Evolutionary conservation across 2,113 vertebrate species (phyloP).

Genomic region (Chlorodrepanis virens): DNA sequence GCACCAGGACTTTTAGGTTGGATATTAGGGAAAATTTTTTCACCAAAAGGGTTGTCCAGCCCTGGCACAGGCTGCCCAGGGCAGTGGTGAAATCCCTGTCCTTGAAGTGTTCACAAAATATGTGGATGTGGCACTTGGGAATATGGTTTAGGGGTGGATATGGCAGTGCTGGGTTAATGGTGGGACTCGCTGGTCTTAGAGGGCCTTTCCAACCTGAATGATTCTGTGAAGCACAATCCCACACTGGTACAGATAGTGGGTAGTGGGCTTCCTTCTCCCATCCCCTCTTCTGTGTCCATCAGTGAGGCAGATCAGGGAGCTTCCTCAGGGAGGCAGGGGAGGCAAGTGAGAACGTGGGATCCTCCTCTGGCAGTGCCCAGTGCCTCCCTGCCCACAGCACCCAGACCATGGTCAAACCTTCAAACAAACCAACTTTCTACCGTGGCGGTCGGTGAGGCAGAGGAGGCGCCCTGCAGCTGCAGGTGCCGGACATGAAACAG

Average conservation of each 20-base stretch:
- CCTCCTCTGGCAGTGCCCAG: background rate
- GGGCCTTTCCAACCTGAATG: background rate
- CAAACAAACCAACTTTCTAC: background rate
- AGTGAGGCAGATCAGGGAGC: background rate
- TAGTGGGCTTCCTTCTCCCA: background rate
- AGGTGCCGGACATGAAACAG: background rate
- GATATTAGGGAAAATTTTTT: background rate
- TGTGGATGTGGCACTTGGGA: background rate
- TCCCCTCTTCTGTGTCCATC: background rate
- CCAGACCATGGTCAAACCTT: rapidly evolving
- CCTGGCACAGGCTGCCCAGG: background rate
- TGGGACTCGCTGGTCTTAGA: background rate
- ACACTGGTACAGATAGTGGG: background rate
- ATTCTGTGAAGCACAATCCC: rapidly evolving
- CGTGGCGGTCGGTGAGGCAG: background rate
- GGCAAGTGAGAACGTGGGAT: background rate
- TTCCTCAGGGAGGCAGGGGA: background rate
- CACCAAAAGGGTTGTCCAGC: background rate
- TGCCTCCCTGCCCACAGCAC: background rate
- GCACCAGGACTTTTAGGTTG: background rate
- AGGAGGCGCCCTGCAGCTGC: background rate
- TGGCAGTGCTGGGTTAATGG: background rate
- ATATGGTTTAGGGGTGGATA: background rate
- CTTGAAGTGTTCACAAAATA: background rate
- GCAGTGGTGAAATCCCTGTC: background rate